Evolutionary conservation across 2,888 invertebrate genomes (phyloP).

Genomic region (Pristionchus arcanus): DNA sequence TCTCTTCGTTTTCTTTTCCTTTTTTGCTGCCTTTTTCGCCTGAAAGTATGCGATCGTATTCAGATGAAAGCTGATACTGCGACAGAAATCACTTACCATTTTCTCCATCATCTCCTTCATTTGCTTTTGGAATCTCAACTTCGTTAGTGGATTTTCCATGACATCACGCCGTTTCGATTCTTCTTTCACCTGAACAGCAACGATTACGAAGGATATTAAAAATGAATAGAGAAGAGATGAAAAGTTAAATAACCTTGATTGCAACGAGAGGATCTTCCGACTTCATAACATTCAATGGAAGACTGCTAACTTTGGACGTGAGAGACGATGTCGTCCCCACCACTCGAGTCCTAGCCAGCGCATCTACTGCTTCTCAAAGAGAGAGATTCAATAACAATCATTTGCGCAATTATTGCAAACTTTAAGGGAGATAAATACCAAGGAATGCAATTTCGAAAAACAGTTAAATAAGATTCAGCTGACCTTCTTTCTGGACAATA

Average conservation of each 20-base stretch:
- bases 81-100: slow-evolving; percentile 55
- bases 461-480: background rate
- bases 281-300: slow-evolving; percentile 69
- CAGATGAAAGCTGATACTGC: background rate
- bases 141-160: slow-evolving; percentile 74
- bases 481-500: slow-evolving; percentile 66
- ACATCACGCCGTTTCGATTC: slow-evolving; percentile 70
- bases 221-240: background rate
- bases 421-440: background rate
- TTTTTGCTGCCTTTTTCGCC: slow-evolving; percentile 61
- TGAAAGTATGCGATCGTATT: background rate
- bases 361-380: slow-evolving; percentile 18
- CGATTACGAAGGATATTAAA: background rate
- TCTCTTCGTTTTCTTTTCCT: slow-evolving; percentile 57
- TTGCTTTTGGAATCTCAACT: slow-evolving; percentile 69
- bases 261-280: slow-evolving; percentile 76
- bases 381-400: too few relatives aligned
- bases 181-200: slow-evolving; percentile 66
- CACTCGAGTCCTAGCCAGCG: slow-evolving; percentile 5
- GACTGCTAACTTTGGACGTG: slow-evolving; percentile 59
- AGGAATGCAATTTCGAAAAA: background rate
- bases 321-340: background rate
- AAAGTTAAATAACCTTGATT: slow-evolving; percentile 64
- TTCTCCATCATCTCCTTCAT: slow-evolving; percentile 66
- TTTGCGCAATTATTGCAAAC: background rate